Conservation (phyloP, 2,797 vertebrate genomes). For the Xenopus petersii region DNA sequence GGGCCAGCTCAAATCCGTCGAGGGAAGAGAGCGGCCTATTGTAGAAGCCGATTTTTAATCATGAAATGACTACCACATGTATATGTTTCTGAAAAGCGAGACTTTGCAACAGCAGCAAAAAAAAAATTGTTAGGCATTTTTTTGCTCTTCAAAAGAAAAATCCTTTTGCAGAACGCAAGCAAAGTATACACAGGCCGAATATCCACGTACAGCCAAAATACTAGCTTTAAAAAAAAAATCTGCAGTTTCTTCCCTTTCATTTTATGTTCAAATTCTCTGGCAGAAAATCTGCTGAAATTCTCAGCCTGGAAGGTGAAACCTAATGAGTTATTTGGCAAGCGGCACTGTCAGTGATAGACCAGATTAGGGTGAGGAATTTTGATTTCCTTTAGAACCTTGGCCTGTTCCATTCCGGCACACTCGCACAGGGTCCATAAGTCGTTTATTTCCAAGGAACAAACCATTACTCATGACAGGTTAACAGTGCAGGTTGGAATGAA, state of each 20-base stretch:
- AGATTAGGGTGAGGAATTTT: slow-evolving; percentile 9
- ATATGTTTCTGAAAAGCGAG: slow-evolving; percentile 34
- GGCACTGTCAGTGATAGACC: slow-evolving; percentile 16
- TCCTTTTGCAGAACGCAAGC: background rate
- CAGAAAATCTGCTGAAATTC: slow-evolving; percentile 19
- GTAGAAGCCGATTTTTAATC: slow-evolving; percentile 46
- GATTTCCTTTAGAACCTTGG: slow-evolving; percentile 20
- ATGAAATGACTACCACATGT: slow-evolving; percentile 49
- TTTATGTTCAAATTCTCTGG: slow-evolving; percentile 16
- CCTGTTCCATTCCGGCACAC: background rate
- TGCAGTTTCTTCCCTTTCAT: background rate
- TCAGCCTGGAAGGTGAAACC: slow-evolving; percentile 20
- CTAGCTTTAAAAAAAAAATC: background rate
- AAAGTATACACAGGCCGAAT: slow-evolving; percentile 3
- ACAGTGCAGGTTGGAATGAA: background rate
- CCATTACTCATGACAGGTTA: background rate
- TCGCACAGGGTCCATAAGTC: background rate
- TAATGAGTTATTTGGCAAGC: slow-evolving; percentile 38
- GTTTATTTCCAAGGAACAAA: background rate
- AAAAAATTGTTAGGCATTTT: background rate
- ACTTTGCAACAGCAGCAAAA: background rate
- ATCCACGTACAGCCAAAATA: slow-evolving; percentile 11
- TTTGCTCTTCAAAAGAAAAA: slow-evolving; percentile 10
- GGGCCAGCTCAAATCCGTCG: slow-evolving; percentile 41
- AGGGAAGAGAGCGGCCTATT: slow-evolving; percentile 43